Evolutionary conservation across 1,140 invertebrate species (phyloP).

Genomic region (Plectus sambesii): DNA sequence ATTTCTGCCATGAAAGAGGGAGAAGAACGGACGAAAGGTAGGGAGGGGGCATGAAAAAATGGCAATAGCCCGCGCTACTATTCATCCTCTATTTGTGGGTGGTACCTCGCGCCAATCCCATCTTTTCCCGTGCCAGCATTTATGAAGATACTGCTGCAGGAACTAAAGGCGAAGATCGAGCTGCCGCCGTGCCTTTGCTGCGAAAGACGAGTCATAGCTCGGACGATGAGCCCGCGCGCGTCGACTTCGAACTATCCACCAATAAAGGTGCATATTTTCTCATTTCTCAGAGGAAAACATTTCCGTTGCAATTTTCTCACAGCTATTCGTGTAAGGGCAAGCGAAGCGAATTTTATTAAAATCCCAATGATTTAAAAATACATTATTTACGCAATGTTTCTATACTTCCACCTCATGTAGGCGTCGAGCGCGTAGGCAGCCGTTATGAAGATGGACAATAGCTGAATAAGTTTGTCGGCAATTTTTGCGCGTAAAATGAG

Average conservation of each 20-base stretch:
- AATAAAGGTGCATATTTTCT: background rate
- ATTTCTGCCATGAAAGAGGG: slow-evolving; percentile 14
- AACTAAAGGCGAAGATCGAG: too few species aligned
- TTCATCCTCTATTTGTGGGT: too few species aligned
- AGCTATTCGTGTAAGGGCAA: background rate
- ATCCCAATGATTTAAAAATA: slow-evolving; percentile 8
- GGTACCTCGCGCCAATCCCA: too few species aligned
- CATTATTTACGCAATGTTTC: slow-evolving; percentile 4
- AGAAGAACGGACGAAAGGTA: background rate
- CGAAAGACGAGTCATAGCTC: too few species aligned
- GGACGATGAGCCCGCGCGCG: background rate
- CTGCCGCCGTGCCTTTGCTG: too few species aligned
- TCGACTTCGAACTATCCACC: background rate
- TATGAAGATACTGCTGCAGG: background rate
- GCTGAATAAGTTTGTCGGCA: slow-evolving; percentile 8
- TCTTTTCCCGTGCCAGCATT: background rate
- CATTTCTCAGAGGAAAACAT: slow-evolving; percentile 9
- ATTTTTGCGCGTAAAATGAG: background rate
- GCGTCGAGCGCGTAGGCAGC: slow-evolving; percentile 12
- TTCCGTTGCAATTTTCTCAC: background rate
- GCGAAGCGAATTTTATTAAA: background rate
- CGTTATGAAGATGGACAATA: slow-evolving; percentile 9
- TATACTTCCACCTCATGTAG: slow-evolving; percentile 12
- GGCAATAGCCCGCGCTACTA: background rate
- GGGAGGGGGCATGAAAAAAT: slow-evolving; percentile 1